A percentile compares a stretch with the other conserved stretches of the same genome.
Evolutionary conservation across 2,113 vertebrate species (phyloP).

Genomic region (Istiophorus platypterus): DNA sequence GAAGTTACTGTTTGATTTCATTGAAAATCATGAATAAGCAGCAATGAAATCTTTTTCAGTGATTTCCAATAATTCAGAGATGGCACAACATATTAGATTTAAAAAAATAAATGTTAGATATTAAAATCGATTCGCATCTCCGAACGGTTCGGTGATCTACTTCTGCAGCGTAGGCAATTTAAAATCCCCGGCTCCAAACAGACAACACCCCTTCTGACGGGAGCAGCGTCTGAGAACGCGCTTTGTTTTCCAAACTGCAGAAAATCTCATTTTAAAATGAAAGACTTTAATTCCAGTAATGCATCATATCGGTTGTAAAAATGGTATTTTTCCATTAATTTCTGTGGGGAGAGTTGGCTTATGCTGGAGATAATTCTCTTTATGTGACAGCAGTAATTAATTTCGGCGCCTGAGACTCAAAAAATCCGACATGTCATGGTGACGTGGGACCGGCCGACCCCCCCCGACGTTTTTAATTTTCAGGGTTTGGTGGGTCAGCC

Average conservation of each 20-base stretch:
- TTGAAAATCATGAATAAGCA: too few species aligned
- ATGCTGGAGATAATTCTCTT: background rate
- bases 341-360: constrained; percentile 1
- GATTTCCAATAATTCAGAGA: too few species aligned
- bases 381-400: constrained; percentile 39
- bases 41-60: too few species aligned
- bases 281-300: constrained; percentile 27
- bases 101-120: too few species aligned
- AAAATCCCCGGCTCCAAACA: background rate
- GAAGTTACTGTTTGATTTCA: too few species aligned
- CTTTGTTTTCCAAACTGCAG: background rate
- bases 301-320: constrained; percentile 13
- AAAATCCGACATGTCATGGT: background rate
- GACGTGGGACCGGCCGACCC: background rate
- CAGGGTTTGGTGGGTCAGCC: constrained; percentile 2
- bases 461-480: constrained; percentile 28
- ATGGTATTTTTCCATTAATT: constrained; percentile 22
- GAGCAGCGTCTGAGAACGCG: background rate
- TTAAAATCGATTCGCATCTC: too few species aligned
- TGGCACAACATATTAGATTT: too few species aligned
- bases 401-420: constrained; percentile 18
- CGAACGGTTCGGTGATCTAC: background rate
- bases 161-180: background rate
- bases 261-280: constrained; percentile 19
- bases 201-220: background rate